Evolutionary conservation across 2,797 vertebrate genomes (phyloP), one percentile per base, ranked within the genome.

Genomic region (Pelochelys cantorii): DNA sequence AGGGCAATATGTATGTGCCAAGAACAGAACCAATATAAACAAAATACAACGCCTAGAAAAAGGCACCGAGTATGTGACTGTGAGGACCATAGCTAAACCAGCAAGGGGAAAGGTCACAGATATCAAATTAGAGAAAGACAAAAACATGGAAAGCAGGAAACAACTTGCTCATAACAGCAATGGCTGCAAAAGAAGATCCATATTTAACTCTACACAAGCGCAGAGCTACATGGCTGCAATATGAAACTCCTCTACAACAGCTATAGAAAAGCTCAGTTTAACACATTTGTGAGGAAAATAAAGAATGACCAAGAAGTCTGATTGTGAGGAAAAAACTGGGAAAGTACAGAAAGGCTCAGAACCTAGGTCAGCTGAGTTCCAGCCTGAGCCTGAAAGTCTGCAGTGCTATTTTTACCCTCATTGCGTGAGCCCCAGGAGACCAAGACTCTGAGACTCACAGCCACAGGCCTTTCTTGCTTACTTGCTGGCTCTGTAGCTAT

Each of bases 41-140:
- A 65, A 34, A 68, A 68, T 34, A n/a, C 31, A 34, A 68, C 17
- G 4, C 3, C 60, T 68, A 68, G 62, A n/a, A 68, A 68, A 68
- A 31, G 62, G 17, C 62, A 68, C 15, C 34, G 14, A 34, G 15
- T 31, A n/a, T 34, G 31, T 31, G 14, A 68, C 62, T n/a, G 6
- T 59, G 59, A n/a, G 62, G 9, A 20, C 15, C 31, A 68, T 17
- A 18, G 31, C 62, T 85, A 75, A 90, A 93, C 78, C 94, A 95
- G 93, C 92, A 93, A 93, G 96, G 93, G 94, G 95, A 95, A 68
- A 65, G 62, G 31, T 65, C 31, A 90, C 96, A 93, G 84, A 96
- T 96, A 95, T 95, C 95, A 94, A 85, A 90, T 90, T 88, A 83
- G 94, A 60, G 84, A 90, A 93, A 20, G 23, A 96, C 85, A 91